phyloP scores from a whole-genome alignment of 2,888 invertebrate species.

The Rhodophaea formosa region DNA sequence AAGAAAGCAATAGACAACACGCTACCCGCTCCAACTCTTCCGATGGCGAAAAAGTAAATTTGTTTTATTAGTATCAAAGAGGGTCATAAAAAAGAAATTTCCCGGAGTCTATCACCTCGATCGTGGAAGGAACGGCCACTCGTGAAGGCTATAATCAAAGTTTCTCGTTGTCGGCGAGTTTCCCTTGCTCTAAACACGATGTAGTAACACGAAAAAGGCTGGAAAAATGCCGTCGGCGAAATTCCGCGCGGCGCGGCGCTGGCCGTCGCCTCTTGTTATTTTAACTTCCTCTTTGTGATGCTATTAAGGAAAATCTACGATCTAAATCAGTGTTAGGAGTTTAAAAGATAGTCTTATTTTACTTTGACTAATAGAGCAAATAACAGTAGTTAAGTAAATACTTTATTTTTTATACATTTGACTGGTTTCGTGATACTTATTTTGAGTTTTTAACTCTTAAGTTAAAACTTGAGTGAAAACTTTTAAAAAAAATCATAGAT shows the following conservation, averaged over 20 bases:
- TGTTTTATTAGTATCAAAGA: slow-evolving; percentile 78
- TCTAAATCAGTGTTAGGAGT: slow-evolving; percentile 7
- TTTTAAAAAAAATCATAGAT: no score
- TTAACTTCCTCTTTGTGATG: slow-evolving; percentile 65
- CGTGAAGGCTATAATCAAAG: slow-evolving; percentile 79
- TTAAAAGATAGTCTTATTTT: neutral
- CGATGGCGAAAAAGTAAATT: slow-evolving; percentile 68
- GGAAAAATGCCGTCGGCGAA: slow-evolving; percentile 71
- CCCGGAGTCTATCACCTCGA: slow-evolving; percentile 72
- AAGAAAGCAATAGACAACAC: slow-evolving; percentile 65
- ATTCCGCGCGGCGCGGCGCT: slow-evolving; percentile 56
- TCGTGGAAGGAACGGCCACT: slow-evolving; percentile 70
- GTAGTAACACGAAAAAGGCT: slow-evolving; percentile 78
- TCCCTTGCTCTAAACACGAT: slow-evolving; percentile 78
- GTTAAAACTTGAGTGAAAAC: no score
- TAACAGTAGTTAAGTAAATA: no score
- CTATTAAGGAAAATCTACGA: slow-evolving; percentile 55
- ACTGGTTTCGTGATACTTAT: no score
- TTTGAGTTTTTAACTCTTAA: no score
- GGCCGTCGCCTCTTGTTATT: slow-evolving; percentile 55
- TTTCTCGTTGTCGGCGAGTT: slow-evolving; percentile 75
- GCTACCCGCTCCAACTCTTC: slow-evolving; percentile 60
- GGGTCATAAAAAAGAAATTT: slow-evolving; percentile 76
- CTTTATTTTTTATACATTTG: no score
- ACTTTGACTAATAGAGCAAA: neutral